Evolutionary conservation across 2,888 invertebrate genomes (phyloP).

Genomic region (Pyrocoelia pectoralis): DNA sequence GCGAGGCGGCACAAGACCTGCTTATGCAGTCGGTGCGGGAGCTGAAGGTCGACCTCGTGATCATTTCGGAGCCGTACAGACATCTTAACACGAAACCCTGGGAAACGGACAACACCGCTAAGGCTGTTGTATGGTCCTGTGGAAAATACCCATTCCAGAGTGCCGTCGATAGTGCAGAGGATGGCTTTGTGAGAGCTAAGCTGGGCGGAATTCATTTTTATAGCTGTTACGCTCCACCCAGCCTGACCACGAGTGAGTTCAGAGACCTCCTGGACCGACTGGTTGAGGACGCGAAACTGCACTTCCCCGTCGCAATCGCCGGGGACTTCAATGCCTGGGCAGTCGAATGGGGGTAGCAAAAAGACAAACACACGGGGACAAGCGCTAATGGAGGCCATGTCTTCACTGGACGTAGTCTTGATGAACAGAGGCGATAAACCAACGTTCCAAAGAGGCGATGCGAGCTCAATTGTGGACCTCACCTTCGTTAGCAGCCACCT

Average conservation of each 20-base stretch:
- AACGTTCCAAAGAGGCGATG: no score
- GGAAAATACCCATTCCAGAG: constrained; percentile 31
- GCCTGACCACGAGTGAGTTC: no score
- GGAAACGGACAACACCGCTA: constrained; percentile 31
- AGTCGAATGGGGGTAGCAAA: no score
- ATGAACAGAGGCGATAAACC: no score
- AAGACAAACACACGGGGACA: no score
- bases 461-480: no score
- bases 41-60: constrained; percentile 19
- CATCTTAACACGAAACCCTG: constrained; percentile 29
- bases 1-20: constrained; percentile 31
- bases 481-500: no score
- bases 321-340: no score
- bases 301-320: constrained; percentile 33
- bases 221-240: no score
- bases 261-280: constrained; percentile 29
- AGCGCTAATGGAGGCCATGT: no score
- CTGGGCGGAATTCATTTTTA: no score
- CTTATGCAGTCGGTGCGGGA: constrained; percentile 27
- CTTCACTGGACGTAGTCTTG: no score
- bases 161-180: background rate
- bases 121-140: constrained; percentile 38
- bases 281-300: constrained; percentile 25
- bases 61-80: constrained; percentile 36
- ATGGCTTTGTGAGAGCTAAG: constrained; percentile 36